Base-by-base conservation (phyloP, 37 sponge, comb jelly and placozoan genomes). In the Halisarca cf. caerulea region DNA sequence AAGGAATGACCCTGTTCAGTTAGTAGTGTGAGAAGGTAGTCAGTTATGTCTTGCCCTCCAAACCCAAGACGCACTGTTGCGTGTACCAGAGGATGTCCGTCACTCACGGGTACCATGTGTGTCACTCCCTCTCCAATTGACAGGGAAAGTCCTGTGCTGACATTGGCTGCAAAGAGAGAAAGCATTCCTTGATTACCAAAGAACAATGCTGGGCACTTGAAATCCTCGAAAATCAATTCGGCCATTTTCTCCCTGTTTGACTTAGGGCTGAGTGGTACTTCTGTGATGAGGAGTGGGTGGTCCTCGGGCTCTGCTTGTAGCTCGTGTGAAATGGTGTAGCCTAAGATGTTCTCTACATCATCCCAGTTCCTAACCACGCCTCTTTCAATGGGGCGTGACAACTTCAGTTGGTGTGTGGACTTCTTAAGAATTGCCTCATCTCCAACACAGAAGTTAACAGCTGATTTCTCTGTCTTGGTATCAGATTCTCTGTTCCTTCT, bases 321-420 rank as follows among this genome's bases (percentile, higher is more conserved):
- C 87, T 96, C 97, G 59, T 96, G 91, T 95, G 94, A 96, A 91
- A 96, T 94, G 73, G 97, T 91, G 82, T 94, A 95, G 86, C 94
- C 90, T 92, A 95, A 89, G 92, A 96, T 94, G 95, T 98, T 98
- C 90, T 98, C 99, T 95, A 98, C 94, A 82, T 98, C 99, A 66
- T 98, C 99, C 99, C 99, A 98, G 93, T 96, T 98, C 83, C 96
- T 94, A 88, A 98, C 99, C 86, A 96, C 96, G 1, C 99, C 99
- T 78, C 96, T 94, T 90, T 98, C 96, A 91, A 98, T 94, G 88
- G 99, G 99, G 87, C 92, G 96, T 80, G 96, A 96, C 84, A 98
- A 84, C 75, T 97, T 98, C 83, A 96, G 93, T 91, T 37, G n/a
- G 1, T 74, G 77, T 5, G 89, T 96, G 85, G 93, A 94, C 75